phyloP scores from a whole-genome alignment of 1,140 invertebrate species.

The Antheraea mylitta region DNA sequence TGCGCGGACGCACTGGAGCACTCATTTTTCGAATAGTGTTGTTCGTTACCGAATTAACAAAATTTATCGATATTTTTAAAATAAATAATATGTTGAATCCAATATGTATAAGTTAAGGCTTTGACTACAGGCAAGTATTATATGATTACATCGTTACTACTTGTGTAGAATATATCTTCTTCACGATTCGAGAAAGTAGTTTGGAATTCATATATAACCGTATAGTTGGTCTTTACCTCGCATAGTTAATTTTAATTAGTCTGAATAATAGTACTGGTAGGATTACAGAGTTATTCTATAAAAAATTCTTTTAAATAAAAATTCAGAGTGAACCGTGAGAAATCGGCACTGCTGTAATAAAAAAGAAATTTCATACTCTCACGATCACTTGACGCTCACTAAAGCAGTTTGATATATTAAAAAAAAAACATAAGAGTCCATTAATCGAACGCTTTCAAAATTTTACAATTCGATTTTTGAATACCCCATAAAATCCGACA shows the following conservation, averaged over 20 bases:
- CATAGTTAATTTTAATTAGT: no score
- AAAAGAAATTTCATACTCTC: constrained; percentile 10
- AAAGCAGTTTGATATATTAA: constrained; percentile 8
- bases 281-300: no score
- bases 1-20: constrained; percentile 52
- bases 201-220: neutral
- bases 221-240: no score
- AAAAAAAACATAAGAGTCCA: constrained; percentile 32
- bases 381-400: constrained; percentile 22
- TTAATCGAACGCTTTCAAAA: constrained; percentile 55
- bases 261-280: no score
- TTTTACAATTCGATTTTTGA: constrained; percentile 54
- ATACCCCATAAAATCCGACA: constrained; percentile 65
- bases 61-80: constrained; percentile 17
- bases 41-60: constrained; percentile 14
- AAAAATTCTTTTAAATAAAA: no score
- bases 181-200: neutral
- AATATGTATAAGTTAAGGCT: no score
- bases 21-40: constrained; percentile 52
- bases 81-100: neutral
- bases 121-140: no score
- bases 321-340: neutral
- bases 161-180: neutral
- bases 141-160: no score
- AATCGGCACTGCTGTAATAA: neutral